phyloP scores from a whole-genome alignment of 2,888 invertebrate genomes.

The Rhamnusium bicolor region DNA sequence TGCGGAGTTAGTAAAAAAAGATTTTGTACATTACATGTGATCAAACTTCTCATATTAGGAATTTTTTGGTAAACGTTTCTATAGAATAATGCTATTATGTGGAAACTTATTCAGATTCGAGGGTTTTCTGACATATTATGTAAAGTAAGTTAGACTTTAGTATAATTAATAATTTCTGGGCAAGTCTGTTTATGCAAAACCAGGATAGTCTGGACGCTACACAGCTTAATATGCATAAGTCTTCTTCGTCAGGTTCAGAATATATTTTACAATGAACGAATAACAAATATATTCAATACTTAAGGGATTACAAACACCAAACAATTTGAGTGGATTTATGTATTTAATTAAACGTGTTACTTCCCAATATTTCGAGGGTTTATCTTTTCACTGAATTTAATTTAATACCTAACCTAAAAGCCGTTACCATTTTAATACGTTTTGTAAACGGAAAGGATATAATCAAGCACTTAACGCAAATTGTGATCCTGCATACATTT shows the following conservation, averaged over 20 bases:
- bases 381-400: neutral
- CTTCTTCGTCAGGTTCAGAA: neutral
- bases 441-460: neutral
- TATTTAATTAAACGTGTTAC: neutral
- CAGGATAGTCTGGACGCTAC: neutral
- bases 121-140: neutral
- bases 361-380: neutral
- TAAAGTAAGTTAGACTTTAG: neutral
- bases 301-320: neutral
- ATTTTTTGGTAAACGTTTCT: neutral
- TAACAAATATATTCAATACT: conserved; percentile 7
- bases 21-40: neutral
- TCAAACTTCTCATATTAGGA: neutral
- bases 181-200: conserved; percentile 11
- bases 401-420: conserved; percentile 1
- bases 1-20: too few species aligned
- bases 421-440: neutral
- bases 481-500: neutral
- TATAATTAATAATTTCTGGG: conserved; percentile 9
- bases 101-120: conserved; percentile 4
- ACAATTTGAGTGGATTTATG: neutral
- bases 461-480: neutral
- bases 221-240: conserved; percentile 7
- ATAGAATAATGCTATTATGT: neutral
- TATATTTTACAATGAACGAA: neutral